These are phyloP conservation scores for Ptilodon capucinus DNA, from an alignment of 2,888 invertebrate species.

Conservation along the genomic window DNA sequence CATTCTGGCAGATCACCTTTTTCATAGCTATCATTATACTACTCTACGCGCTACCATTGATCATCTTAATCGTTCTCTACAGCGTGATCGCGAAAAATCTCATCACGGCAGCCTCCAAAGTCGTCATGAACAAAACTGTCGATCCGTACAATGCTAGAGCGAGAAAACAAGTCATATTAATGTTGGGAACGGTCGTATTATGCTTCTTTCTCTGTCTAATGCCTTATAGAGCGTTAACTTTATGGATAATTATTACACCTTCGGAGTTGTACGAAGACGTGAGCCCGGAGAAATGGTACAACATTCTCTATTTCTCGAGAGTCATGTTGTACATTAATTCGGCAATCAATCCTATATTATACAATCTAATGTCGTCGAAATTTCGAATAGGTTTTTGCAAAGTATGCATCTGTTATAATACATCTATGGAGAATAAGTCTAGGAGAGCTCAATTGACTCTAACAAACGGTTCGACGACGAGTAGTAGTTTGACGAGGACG, in stretches of 20 bases:
- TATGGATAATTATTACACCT: slow-evolving; percentile 92
- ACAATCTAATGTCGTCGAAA: slow-evolving; percentile 95
- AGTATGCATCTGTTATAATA: slow-evolving; percentile 83
- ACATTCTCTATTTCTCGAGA: slow-evolving; percentile 91
- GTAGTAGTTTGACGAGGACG: slow-evolving; percentile 83
- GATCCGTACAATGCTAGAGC: slow-evolving; percentile 88
- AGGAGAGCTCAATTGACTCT: slow-evolving; percentile 75
- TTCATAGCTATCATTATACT: slow-evolving; percentile 90
- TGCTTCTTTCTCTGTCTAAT: slow-evolving; percentile 94
- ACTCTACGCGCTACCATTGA: slow-evolving; percentile 91
- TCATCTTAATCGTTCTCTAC: slow-evolving; percentile 91
- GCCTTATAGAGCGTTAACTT: slow-evolving; percentile 91
- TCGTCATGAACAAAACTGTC: slow-evolving; percentile 87
- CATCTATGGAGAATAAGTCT: slow-evolving; percentile 64
- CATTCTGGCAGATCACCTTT: slow-evolving; percentile 89
- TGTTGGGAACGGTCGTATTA: slow-evolving; percentile 93
- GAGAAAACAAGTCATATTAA: slow-evolving; percentile 91
- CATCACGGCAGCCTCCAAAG: slow-evolving; percentile 86
- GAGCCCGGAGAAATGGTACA: slow-evolving; percentile 90
- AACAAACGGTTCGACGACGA: slow-evolving; percentile 84
- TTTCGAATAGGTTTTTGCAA: slow-evolving; percentile 91
- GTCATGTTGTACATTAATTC: slow-evolving; percentile 95
- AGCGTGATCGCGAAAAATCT: slow-evolving; percentile 92
- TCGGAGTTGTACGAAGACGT: slow-evolving; percentile 86
- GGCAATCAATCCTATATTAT: slow-evolving; percentile 95